A percentile compares a stretch with the other conserved stretches of the same genome.
Conservation (phyloP, 2,888 invertebrate genomes). For the Autographa gamma region DNA sequence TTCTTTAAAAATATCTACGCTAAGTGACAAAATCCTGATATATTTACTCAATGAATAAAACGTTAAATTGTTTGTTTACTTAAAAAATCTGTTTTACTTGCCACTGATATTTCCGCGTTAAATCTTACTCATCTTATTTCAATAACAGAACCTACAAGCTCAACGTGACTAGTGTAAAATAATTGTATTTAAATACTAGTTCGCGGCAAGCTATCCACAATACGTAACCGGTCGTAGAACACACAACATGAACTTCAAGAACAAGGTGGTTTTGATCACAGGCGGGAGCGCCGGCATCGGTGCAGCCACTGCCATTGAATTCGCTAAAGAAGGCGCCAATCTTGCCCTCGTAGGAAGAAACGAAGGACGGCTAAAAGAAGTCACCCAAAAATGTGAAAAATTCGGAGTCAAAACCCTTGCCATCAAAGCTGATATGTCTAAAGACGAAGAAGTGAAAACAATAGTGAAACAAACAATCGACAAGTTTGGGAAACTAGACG, state of each 20-base stretch:
- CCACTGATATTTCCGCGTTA: background rate
- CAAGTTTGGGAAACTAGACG: conserved; percentile 63
- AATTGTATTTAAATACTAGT: conserved; percentile 8
- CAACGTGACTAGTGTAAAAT: background rate
- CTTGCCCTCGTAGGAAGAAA: conserved; percentile 65
- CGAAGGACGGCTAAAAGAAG: conserved; percentile 53
- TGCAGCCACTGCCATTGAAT: conserved; percentile 58
- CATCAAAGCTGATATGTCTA: conserved; percentile 62
- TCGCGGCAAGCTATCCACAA: background rate
- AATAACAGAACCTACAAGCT: background rate
- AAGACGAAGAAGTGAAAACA: conserved; percentile 56
- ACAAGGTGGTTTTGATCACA: conserved; percentile 67
- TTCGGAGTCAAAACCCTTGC: conserved; percentile 48
- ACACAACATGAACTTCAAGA: conserved; percentile 58
- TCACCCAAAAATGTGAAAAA: conserved; percentile 48
- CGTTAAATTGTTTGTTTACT: no score
- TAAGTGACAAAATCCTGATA: no score
- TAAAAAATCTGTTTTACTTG: background rate
- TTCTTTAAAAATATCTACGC: no score
- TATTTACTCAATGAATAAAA: no score
- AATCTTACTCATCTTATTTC: background rate
- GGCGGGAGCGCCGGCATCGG: conserved; percentile 67
- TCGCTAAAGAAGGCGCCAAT: conserved; percentile 61
- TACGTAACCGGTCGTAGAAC: conserved; percentile 8
- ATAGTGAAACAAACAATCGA: conserved; percentile 57